Base-by-base conservation (phyloP, 2,888 invertebrate species). In the Lissonota sp. region DNA sequence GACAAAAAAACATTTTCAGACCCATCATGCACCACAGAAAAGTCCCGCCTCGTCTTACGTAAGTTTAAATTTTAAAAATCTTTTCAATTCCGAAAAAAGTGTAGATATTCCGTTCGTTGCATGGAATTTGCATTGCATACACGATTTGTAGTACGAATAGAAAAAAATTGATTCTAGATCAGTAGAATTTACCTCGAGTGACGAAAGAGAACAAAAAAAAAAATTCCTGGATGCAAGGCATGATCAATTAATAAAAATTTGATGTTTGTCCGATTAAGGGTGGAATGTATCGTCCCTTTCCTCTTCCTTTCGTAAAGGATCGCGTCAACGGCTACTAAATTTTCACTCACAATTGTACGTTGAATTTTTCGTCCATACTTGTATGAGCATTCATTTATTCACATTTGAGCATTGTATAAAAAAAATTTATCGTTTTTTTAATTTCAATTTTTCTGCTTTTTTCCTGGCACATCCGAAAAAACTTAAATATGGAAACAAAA, bases 221-320 rank as follows among this genome's bases (percentile, higher is more conserved):
- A 16, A 51, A 60, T 62, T 66, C 73, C 75, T 70, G 71, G 55
- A 76, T 69, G 75, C 71, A 58, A 60, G 78, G 84, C 84, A 84
- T 84, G 84, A 60, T 81, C 58, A 58, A 79, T 80, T 82, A 83
- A 84, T 84, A 74, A 12, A 79, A 79, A 49, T 64, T 82, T 55
- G 57, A 73, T 66, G 79, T 89, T 86, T 90, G 84, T 88, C 87
- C 90, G 85, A 86, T 91, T 84, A 91, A 91, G 91, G 91, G 87
- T 89, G 90, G 89, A 88, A 87, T 83, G 81, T 84, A 87, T 87
- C 90, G 91, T 86, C 91, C 91, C 83, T 90, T 91, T 84, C 90
- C 90, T 81, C 91, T 91, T 84, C 89, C 90, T 91, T 91, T 89
- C 86, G 86, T 90, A 86, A 91, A 90, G 90, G 90, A 90, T 87